phyloP scores from a whole-genome alignment of 2,888 invertebrate genomes.

The Caradrina clavipalpis region DNA sequence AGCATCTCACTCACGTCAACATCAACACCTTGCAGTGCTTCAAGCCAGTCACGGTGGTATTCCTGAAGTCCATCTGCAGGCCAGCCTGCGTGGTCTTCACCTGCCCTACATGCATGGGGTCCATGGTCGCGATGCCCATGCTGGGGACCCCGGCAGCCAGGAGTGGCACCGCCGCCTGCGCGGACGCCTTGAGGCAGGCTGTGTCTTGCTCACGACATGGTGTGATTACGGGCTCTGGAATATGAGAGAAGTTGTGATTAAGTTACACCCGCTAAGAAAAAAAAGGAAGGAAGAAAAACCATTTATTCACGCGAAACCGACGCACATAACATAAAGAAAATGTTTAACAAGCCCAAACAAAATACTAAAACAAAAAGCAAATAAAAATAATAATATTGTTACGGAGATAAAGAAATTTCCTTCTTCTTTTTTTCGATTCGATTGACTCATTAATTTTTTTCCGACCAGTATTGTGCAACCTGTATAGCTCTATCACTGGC shows the following conservation, averaged over 20 bases:
- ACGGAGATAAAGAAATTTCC: too few species aligned
- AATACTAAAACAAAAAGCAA: too few species aligned
- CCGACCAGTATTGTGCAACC: too few species aligned
- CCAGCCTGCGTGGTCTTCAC: conserved; percentile 80
- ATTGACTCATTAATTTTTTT: too few species aligned
- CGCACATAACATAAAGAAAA: too few species aligned
- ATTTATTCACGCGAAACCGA: too few species aligned
- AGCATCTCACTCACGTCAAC: conserved; percentile 75
- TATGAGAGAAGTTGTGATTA: neutral
- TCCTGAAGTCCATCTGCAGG: conserved; percentile 79
- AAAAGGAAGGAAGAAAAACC: too few species aligned
- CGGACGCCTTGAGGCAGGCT: conserved; percentile 75
- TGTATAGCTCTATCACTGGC: too few species aligned
- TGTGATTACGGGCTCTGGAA: conserved; percentile 78
- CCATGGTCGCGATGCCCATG: conserved; percentile 76
- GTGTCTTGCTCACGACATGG: conserved; percentile 76
- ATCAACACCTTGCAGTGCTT: conserved; percentile 75
- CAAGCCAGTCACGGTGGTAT: conserved; percentile 80
- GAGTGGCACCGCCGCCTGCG: conserved; percentile 75
- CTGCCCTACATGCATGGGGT: conserved; percentile 78
- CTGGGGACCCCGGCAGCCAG: conserved; percentile 78
- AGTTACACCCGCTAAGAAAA: too few species aligned
- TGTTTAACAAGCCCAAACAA: too few species aligned
- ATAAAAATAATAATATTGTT: too few species aligned
- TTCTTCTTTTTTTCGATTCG: too few species aligned